Evolutionary conservation across 2,888 invertebrate species (phyloP), one percentile per base, ranked within the genome.

Genomic region (Cephus nigrinus): DNA sequence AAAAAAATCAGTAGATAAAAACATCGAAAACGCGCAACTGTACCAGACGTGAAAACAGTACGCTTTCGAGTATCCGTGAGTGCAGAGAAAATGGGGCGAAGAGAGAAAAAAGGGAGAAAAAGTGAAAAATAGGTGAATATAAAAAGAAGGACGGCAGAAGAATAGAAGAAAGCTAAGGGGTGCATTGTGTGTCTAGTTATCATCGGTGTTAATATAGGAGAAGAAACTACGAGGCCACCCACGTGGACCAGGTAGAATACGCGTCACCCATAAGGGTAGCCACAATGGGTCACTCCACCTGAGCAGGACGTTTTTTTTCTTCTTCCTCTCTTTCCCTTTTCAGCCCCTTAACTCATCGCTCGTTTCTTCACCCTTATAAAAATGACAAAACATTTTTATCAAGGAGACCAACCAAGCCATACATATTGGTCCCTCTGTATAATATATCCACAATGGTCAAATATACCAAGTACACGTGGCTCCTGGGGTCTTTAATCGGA

Each of bases 321-420:
- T 23, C 40, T 5, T 75, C 33, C 32, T 71, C 31, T 69, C 23
- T 69, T 76, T 36, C 40, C 30, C 74, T 68, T 78, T 68, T 40
- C 73, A 76, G 74, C 77, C 71, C 33, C 34, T 76, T 15, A 40
- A 40, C 75, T 77, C 75, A 74, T 76, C 74, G 77, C 75, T 55
- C 34, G 73, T 79, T 77, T 79, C 75, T 69, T 69, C 73, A 74
- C 72, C 74, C 79, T 84, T 85, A 84, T 85, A 83, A 86, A 87
- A 88, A 86, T 87, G 87, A 89, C 86, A 85, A 87, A 86, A 87
- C 86, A 86, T 80, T 87, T 88, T 86, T 85, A 82, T 81, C 78
- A 68, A 77, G 79, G 76, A 15, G 40, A 40, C 40, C 40, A 40
- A 2, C 40, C 40, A 15, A 15, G 40, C 40, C 15, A 40, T 15